Evolutionary conservation across 2,888 invertebrate genomes (phyloP).

Genomic region (Zygogramma bicolorata): DNA sequence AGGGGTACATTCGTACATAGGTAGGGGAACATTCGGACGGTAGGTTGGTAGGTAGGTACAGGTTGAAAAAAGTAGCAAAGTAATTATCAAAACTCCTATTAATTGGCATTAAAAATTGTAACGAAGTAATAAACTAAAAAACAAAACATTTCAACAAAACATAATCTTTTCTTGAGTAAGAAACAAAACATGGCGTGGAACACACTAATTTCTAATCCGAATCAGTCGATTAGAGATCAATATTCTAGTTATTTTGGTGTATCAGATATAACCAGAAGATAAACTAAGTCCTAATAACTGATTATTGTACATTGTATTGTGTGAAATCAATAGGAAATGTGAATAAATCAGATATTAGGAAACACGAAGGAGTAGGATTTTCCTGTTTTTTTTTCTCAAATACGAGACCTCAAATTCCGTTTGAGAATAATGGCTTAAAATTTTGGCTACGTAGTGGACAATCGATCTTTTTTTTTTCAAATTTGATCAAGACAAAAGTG

Average conservation of each 20-base stretch:
- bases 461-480: constrained; percentile 16
- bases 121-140: background rate
- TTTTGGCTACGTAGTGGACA: constrained; percentile 18
- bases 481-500: constrained; percentile 17
- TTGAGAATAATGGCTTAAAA: constrained; percentile 5
- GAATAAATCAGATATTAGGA: constrained; percentile 12
- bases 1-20: background rate
- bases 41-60: background rate
- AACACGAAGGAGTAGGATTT: constrained; percentile 16
- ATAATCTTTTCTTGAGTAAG: too few species aligned
- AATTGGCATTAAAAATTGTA: background rate
- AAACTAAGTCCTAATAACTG: too few species aligned
- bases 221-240: too few species aligned
- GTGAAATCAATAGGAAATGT: constrained; percentile 10
- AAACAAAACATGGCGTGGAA: too few species aligned
- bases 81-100: background rate
- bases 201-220: too few species aligned
- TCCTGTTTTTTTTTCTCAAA: constrained; percentile 19
- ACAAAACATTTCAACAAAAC: too few species aligned
- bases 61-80: background rate
- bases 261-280: too few species aligned
- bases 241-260: too few species aligned
- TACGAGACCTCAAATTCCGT: constrained; percentile 1
- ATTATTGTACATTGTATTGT: constrained; percentile 23
- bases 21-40: background rate